A percentile compares a stretch with the other conserved stretches of the same genome.
Evolutionary conservation across 1,140 invertebrate species (phyloP).

Genomic region (Goniozus legneri): DNA sequence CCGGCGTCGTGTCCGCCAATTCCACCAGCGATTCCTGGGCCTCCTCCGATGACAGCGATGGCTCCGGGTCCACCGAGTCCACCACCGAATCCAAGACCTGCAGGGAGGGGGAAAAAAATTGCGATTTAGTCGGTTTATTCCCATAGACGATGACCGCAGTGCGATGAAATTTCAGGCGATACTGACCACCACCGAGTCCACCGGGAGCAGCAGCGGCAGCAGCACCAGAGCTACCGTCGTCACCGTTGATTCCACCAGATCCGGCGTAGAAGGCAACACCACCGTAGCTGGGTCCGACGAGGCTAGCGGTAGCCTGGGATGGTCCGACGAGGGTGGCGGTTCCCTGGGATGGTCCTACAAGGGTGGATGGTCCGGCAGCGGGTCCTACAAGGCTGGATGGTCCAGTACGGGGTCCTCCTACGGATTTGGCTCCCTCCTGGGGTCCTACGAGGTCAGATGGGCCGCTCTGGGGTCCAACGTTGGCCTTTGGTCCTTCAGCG

Average conservation of each 20-base stretch:
- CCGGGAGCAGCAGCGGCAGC: conserved; percentile 50
- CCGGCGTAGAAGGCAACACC: conserved; percentile 51
- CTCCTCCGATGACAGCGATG: conserved; percentile 51
- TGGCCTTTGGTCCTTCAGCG: conserved; percentile 53
- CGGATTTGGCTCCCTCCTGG: conserved; percentile 50
- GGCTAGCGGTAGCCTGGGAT: conserved; percentile 48
- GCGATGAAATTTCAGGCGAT: too few relatives aligned
- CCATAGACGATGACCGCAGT: too few relatives aligned
- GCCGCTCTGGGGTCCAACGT: conserved; percentile 52
- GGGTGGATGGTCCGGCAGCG: conserved; percentile 50
- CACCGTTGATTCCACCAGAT: conserved; percentile 52
- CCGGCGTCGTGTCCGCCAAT: conserved; percentile 53
- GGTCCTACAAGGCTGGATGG: conserved; percentile 50
- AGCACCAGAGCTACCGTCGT: conserved; percentile 52
- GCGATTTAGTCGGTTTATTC: too few relatives aligned
- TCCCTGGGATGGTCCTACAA: conserved; percentile 49
- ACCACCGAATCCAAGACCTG: too few relatives aligned
- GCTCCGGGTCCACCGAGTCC: conserved; percentile 37
- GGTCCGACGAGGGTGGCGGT: conserved; percentile 50
- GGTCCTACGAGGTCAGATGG: conserved; percentile 52
- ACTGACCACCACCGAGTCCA: conserved; percentile 25
- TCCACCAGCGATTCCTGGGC: conserved; percentile 45
- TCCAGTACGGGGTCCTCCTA: conserved; percentile 52
- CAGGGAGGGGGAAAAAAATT: too few relatives aligned
- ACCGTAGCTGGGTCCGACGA: conserved; percentile 51